phyloP scores from a whole-genome alignment of 1,140 invertebrate genomes.

The Eumaeus atala region DNA sequence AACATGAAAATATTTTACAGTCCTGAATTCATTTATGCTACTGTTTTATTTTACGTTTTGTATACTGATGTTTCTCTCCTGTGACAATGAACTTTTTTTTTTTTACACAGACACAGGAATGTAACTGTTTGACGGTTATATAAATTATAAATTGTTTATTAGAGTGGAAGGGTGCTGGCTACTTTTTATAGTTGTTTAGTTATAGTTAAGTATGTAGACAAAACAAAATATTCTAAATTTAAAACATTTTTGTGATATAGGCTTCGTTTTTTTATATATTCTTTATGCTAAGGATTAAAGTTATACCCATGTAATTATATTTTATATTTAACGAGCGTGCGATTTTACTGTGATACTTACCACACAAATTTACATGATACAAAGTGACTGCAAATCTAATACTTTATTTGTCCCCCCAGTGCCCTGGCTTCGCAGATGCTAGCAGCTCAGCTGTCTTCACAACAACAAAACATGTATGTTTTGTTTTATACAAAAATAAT shows the following conservation, averaged over 20 bases:
- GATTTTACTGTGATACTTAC: constrained; percentile 32
- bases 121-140: too few relatives aligned
- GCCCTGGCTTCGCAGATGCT: constrained; percentile 96
- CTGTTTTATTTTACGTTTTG: background rate
- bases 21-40: background rate
- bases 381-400: constrained; percentile 41
- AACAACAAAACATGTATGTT: constrained; percentile 91
- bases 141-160: too few relatives aligned
- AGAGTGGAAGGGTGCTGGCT: too few relatives aligned
- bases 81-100: too few relatives aligned
- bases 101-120: too few relatives aligned
- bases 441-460: constrained; percentile 90
- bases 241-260: too few relatives aligned
- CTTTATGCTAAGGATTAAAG: background rate
- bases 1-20: constrained; percentile 18
- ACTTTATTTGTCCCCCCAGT: constrained; percentile 81
- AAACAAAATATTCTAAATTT: too few relatives aligned
- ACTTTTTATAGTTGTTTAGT: too few relatives aligned
- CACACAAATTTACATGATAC: constrained; percentile 16
- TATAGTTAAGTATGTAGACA: too few relatives aligned
- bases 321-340: constrained; percentile 41
- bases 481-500: constrained; percentile 58
- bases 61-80: too few relatives aligned
- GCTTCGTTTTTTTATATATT: constrained; percentile 5
- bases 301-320: background rate